Base-by-base conservation (phyloP, 2,888 invertebrate genomes). In the Drosophila robusta region DNA sequence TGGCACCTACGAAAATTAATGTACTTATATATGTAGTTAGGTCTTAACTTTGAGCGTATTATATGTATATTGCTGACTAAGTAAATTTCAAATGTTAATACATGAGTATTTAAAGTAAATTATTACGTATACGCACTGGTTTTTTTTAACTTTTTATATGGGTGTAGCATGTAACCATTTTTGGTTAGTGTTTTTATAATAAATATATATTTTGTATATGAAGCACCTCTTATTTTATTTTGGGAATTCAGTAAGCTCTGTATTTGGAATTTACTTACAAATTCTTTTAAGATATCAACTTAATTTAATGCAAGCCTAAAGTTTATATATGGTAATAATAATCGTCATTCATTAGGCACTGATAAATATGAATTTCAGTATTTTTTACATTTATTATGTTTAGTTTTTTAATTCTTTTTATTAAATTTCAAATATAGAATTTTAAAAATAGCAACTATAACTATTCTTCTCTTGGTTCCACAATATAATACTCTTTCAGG, bases 1-100 rank as follows among this genome's bases (percentile, higher is more conserved):
- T 46, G 90, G 90, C 29, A 73, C 66, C 38, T 82, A 89, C 63
- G 56, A 87, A 46, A 68, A 57, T n/a, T 75, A 51, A 54, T 29
- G 26, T 7, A 50, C n/a, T 18, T 6, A 24, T 38, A 34, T 39
- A 9, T 38, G 32, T 39, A 29, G 11, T 44, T 47, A 46, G 58
- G 70, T 54, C 1, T 41, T 24, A 34, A 38, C n/a, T 45, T 14
- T 18, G 41, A 42, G 49, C 38, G n/a, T 45, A 66, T 66, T 44
- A 39, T 11, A 49, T n/a, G n/a, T n/a, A n/a, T n/a, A 34, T 46
- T 29, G 46, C 24, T 34, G 41, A 32, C 12, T 41, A 65, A 64
- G 57, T 32, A 24, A 72, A 45, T 14, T 14, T 38, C 38, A 39
- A 57, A 41, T 78, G 54, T 67, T 71, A 63, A 41, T 63, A 68